Evolutionary conservation across 2,113 vertebrate genomes (phyloP).

Genomic region (Jaculus jaculus): DNA sequence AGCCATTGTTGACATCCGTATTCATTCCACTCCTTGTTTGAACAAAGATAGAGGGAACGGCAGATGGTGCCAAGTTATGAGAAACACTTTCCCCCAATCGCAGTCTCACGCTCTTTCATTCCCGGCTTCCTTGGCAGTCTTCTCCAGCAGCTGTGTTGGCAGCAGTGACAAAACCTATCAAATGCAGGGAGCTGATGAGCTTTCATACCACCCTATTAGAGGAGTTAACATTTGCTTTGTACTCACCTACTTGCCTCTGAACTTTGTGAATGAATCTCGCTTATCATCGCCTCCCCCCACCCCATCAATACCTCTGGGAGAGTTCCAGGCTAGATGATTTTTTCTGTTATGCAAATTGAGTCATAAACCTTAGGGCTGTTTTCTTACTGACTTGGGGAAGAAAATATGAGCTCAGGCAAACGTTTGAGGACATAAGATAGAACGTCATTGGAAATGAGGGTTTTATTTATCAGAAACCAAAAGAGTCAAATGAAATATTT

Average conservation of each 20-base stretch:
- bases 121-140: conserved; percentile 57
- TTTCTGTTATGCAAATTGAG: conserved; percentile 66
- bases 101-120: conserved; percentile 31
- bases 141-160: conserved; percentile 74
- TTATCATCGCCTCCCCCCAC: background rate
- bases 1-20: background rate
- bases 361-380: conserved; percentile 42
- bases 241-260: conserved; percentile 56
- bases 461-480: conserved; percentile 62
- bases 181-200: conserved; percentile 10
- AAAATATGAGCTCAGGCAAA: conserved; percentile 32
- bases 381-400: conserved; percentile 1
- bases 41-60: conserved; percentile 59
- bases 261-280: conserved; percentile 74
- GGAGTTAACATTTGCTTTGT: conserved; percentile 63
- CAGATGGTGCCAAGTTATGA: conserved; percentile 60
- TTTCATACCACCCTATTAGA: conserved; percentile 65
- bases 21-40: conserved; percentile 20
- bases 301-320: conserved; percentile 57
- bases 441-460: conserved; percentile 15
- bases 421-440: conserved; percentile 34
- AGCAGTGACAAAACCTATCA: conserved; percentile 17
- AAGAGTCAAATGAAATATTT: conserved; percentile 58
- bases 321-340: background rate
- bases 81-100: background rate